phyloP scores from a whole-genome alignment of 2,113 vertebrate genomes.

The Lucifuga dentata region DNA sequence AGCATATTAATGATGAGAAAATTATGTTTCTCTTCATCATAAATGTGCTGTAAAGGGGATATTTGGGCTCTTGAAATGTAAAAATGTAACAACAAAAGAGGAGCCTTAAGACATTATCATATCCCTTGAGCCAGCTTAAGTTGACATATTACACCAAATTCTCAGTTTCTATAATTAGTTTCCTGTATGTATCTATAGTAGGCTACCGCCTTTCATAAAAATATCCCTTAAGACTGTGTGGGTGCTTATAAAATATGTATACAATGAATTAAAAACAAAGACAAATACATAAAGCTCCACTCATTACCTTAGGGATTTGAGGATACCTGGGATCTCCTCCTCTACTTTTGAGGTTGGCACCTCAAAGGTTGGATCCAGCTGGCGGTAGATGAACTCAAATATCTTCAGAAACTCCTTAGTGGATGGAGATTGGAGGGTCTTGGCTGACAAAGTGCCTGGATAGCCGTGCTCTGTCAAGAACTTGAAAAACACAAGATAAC shows the following conservation, averaged over 20 bases:
- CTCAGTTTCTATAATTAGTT: too few species aligned
- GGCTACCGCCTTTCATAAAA: background rate
- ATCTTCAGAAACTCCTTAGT: slow-evolving; percentile 96
- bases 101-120: too few species aligned
- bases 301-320: slow-evolving; percentile 92
- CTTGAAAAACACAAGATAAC: slow-evolving; percentile 69
- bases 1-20: too few species aligned
- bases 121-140: too few species aligned
- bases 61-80: too few species aligned
- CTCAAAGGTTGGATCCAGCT: slow-evolving; percentile 89
- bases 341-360: slow-evolving; percentile 92
- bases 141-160: too few species aligned
- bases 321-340: slow-evolving; percentile 93
- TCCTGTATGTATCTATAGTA: too few species aligned
- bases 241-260: background rate
- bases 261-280: background rate
- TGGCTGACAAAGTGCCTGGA: slow-evolving; percentile 86
- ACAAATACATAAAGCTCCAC: too few species aligned
- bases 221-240: background rate
- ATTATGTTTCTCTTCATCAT: too few species aligned
- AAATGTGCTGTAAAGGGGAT: too few species aligned
- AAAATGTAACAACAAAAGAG: too few species aligned
- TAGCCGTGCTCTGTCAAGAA: slow-evolving; percentile 90
- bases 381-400: slow-evolving; percentile 91
- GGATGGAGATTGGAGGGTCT: slow-evolving; percentile 92